These are phyloP conservation scores for Crepidodera aurea DNA, from an alignment of 2,888 invertebrate genomes.

Conservation along the genomic window DNA sequence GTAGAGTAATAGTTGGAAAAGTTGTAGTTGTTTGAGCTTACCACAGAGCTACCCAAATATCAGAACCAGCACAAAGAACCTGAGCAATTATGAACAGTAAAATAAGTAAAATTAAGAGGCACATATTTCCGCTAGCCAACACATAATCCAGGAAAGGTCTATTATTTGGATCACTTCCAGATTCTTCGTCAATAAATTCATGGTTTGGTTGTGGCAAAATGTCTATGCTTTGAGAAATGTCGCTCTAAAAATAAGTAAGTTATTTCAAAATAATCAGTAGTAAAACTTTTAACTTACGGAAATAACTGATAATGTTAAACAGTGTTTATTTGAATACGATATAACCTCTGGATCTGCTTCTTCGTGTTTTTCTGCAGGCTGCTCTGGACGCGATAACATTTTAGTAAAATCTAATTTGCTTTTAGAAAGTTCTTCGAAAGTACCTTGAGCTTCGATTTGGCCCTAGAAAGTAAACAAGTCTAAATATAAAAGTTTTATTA, in stretches of 20 bases:
- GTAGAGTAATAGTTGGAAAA: too few species aligned
- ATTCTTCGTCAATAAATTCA: conserved; percentile 40
- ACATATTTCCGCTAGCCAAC: conserved; percentile 47
- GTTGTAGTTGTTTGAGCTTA: conserved; percentile 35
- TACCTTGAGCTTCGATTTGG: not conserved
- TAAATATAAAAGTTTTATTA: not conserved
- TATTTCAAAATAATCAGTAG: not conserved
- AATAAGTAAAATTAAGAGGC: conserved; percentile 41
- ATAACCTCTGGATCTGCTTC: not conserved
- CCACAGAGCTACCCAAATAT: conserved; percentile 56
- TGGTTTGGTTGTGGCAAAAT: not conserved
- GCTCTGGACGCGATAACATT: not conserved
- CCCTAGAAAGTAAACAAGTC: conserved; percentile 45
- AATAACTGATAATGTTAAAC: not conserved
- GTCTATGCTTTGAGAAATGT: not conserved
- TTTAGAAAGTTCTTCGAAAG: not conserved
- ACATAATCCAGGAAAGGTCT: conserved; percentile 50
- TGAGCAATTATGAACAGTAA: conserved; percentile 49
- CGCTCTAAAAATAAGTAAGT: not conserved
- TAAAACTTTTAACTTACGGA: not conserved
- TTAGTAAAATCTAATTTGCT: not conserved
- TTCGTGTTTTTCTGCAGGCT: not conserved
- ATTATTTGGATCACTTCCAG: conserved; percentile 29
- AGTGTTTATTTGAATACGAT: too few species aligned
- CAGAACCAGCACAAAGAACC: conserved; percentile 49